Evolutionary conservation across 2,888 invertebrate species (phyloP).

Genomic region (Drosophila niveifrons): DNA sequence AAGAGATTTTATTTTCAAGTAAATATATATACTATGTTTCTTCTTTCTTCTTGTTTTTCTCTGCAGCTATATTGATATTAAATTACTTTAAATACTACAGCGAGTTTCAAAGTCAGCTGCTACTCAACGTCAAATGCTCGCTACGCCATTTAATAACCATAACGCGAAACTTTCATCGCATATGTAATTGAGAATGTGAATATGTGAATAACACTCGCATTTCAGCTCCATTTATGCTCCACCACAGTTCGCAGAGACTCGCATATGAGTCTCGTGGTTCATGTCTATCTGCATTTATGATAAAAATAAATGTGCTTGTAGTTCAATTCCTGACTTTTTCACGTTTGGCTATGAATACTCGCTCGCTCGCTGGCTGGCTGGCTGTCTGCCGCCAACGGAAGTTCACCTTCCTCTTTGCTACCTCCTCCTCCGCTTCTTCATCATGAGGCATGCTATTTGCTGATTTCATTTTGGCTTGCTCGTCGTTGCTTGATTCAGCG

Average conservation of each 20-base stretch:
- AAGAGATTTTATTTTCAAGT: no score
- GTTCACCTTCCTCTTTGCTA: slow-evolving; percentile 16
- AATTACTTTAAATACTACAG: no score
- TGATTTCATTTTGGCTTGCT: slow-evolving; percentile 37
- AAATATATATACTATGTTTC: no score
- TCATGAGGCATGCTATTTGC: not conserved
- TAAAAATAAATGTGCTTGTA: slow-evolving; percentile 42
- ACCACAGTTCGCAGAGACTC: slow-evolving; percentile 6
- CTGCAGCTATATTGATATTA: no score
- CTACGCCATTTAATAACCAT: not conserved
- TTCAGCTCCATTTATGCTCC: slow-evolving; percentile 22
- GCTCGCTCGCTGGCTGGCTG: not conserved
- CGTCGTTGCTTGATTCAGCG: slow-evolving; percentile 32
- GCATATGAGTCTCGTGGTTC: not conserved
- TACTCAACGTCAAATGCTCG: not conserved
- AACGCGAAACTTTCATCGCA: not conserved
- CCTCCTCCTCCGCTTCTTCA: not conserved
- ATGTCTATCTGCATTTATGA: slow-evolving; percentile 45
- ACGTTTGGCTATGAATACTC: slow-evolving; percentile 20
- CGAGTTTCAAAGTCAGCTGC: not conserved
- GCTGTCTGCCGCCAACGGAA: slow-evolving; percentile 34
- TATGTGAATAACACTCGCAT: slow-evolving; percentile 12
- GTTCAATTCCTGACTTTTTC: slow-evolving; percentile 39
- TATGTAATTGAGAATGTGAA: slow-evolving; percentile 22
- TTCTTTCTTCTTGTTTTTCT: no score